A percentile compares a stretch with the other conserved stretches of the same genome.
phyloP scores from a whole-genome alignment of 2,113 vertebrate species.

The Stercorarius parasiticus region DNA sequence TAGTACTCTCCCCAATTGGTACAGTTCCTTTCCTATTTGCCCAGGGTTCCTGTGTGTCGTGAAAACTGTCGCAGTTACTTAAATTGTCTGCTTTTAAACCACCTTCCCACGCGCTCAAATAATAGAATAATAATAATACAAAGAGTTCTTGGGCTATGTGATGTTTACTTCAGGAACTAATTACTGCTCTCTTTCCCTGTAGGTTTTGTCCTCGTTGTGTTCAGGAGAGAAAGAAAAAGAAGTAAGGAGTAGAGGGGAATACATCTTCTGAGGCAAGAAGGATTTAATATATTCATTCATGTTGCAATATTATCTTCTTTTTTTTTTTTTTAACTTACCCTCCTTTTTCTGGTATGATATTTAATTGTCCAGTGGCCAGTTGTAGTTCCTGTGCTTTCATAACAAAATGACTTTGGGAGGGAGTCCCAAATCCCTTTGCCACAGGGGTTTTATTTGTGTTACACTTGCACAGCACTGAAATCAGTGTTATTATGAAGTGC shows the following conservation, averaged over 20 bases:
- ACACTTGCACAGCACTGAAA: conserved; percentile 10
- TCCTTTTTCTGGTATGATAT: conserved; percentile 45
- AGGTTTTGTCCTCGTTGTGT: conserved; percentile 97
- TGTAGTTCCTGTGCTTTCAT: conserved; percentile 47
- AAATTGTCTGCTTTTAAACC: background rate
- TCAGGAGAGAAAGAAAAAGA: conserved; percentile 94
- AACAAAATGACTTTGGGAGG: background rate
- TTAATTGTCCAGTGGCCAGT: conserved; percentile 67
- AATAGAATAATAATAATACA: background rate
- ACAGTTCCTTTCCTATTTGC: background rate
- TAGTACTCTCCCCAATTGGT: too few relatives aligned
- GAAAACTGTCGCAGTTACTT: background rate
- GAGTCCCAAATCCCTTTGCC: background rate
- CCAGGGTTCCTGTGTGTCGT: too few relatives aligned
- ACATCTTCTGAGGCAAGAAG: conserved; percentile 8
- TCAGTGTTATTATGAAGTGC: background rate
- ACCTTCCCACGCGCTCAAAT: background rate
- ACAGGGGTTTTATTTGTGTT: conserved; percentile 6
- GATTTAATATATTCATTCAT: conserved; percentile 31
- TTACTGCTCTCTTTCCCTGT: background rate
- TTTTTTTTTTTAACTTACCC: conserved; percentile 31
- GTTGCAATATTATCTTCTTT: conserved; percentile 60
- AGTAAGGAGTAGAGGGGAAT: conserved; percentile 70
- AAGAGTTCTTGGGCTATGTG: background rate
- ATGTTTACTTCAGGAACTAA: background rate